Percentiles rank a stretch among this genome's conserved stretches.
phyloP scores from a whole-genome alignment of 1,140 invertebrate genomes.

The Dolichoris vasculosae region DNA sequence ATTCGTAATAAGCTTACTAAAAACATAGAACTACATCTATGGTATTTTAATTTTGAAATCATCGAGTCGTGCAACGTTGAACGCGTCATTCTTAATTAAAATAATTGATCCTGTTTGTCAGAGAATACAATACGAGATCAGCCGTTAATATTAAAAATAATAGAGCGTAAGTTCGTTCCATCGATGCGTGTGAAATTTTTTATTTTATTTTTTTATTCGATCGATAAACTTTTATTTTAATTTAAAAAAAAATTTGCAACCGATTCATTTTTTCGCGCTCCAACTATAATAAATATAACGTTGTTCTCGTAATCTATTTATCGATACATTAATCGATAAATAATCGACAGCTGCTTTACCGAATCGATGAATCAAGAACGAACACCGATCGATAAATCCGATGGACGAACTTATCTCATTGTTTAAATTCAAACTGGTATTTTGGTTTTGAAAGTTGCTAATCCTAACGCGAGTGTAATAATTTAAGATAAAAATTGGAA shows the following conservation, averaged over 20 bases:
- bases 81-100: not conserved
- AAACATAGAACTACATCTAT: not conserved
- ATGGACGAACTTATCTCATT: not conserved
- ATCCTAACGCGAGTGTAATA: too few relatives aligned
- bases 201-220: too few relatives aligned
- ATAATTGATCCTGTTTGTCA: not conserved
- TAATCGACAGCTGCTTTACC: too few relatives aligned
- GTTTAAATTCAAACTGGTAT: not conserved
- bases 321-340: too few relatives aligned
- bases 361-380: not conserved
- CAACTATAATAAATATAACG: too few relatives aligned
- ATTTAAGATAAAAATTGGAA: too few relatives aligned
- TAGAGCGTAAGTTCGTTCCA: not conserved
- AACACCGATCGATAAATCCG: not conserved
- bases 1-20: not conserved
- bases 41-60: not conserved
- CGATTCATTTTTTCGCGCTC: too few relatives aligned
- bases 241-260: too few relatives aligned
- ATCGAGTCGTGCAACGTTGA: not conserved
- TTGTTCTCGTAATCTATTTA: too few relatives aligned
- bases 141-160: not conserved
- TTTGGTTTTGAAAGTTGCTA: not conserved
- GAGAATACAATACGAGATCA: not conserved
- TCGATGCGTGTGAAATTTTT: not conserved
- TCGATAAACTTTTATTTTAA: too few relatives aligned